Evolutionary conservation across 2,113 vertebrate species (phyloP), one percentile per base, ranked within the genome.

Genomic region (Cinclus cinclus): DNA sequence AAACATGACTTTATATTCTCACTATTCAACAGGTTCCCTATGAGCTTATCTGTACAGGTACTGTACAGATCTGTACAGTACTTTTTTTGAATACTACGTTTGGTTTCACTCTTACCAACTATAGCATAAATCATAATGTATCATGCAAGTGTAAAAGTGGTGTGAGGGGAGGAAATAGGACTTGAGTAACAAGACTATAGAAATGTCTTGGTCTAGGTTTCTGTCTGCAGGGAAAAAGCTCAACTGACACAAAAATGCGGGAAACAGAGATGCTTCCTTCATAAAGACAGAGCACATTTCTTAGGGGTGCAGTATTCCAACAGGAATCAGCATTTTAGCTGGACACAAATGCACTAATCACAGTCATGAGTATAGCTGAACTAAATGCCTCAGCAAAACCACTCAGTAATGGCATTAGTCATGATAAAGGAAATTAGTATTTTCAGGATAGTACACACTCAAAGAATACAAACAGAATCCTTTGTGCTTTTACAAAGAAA

Each of bases 261-360:
- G 53, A 68, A 83, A 65, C 56, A 78, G 85, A 4, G 0, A 64
- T 78, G 87, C 90, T 47, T 80, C 31, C 80, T 75, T 78, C 69
- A 71, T 35, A 71, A 86, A 89, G 76, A 60, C n/a, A 52, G 68
- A 94, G 83, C 47, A 83, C 22, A 90, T 92, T 71, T 90, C 76
- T 88, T 63, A 39, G 58, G 41, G 78, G 52, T 39, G 31, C 68
- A 84, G 68, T 52, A 71, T 69, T 92, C 77, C 93, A 92, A 89
- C 33, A 83, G 87, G 83, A 89, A 93, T 94, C 95, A 96, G 88
- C 96, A 87, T 92, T 96, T 96, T 90, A 90, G 49, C 90, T 79
- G 44, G 64, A 96, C 86, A 96, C 76, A 96, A 96, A 96, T 58
- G 73, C 92, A 79, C 76, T 96, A 90, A 96, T 92, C 92, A 92